These are phyloP conservation scores for Tychaedon coryphoeus DNA, from an alignment of 2,113 vertebrate species.

Conservation along the genomic window DNA sequence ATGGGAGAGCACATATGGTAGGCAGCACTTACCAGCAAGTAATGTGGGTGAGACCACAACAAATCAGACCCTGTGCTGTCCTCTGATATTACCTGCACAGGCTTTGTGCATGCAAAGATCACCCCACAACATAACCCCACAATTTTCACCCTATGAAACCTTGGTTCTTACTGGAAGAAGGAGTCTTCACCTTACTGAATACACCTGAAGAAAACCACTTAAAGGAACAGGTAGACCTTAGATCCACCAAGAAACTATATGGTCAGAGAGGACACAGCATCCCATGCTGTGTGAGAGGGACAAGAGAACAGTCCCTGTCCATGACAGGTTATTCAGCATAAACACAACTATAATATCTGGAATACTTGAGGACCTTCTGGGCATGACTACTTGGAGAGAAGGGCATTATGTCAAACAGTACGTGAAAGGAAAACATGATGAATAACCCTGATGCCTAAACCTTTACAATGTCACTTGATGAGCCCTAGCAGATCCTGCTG, in stretches of 20 bases:
- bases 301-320: not conserved
- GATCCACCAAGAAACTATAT: not conserved
- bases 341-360: not conserved
- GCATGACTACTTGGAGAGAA: not conserved
- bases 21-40: not conserved
- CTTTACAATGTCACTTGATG: not conserved
- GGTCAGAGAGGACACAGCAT: not conserved
- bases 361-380: not conserved
- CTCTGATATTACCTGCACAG: not conserved
- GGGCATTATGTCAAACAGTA: not conserved
- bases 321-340: accelerated
- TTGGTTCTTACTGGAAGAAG: not conserved
- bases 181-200: not conserved
- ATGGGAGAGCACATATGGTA: not conserved
- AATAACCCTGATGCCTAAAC: not conserved
- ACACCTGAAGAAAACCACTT: not conserved
- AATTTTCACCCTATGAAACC: not conserved
- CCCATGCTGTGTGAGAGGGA: not conserved
- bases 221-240: not conserved
- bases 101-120: not conserved
- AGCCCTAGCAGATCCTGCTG: not conserved
- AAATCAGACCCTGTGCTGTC: not conserved
- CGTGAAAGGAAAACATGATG: not conserved
- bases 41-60: not conserved
- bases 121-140: not conserved